Evolutionary conservation across 2,113 vertebrate species (phyloP), one percentile per base, ranked within the genome.

Genomic region (Platycercus adscitus): DNA sequence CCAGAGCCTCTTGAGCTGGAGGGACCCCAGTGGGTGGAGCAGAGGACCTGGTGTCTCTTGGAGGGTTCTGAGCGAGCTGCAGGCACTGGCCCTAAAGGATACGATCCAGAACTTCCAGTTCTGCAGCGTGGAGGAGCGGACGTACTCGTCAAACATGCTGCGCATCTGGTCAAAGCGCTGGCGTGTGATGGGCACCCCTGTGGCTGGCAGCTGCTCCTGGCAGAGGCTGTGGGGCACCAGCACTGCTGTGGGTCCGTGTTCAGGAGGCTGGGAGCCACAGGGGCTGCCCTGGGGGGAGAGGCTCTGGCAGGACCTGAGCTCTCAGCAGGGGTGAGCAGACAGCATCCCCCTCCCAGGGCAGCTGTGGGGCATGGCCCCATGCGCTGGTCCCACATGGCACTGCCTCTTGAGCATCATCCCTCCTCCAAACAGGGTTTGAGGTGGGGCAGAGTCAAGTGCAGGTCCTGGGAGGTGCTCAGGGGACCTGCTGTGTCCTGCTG

Each of bases 71-170:
- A 71, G 35, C 16, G 31, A 87, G 58, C 44, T 91, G 69, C 44
- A n/a, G 39, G 13, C 13, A 4, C 63, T 2, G 23, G 29, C 28
- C 13, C 16, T 33, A 55, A 97, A 99, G 98, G 99, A 99, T 99
- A 99, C 99, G 0, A 99, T 99, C 99, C 99, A 99, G 98, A 99
- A 99, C 97, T 99, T 99, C 99, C 99, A 99, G 97, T 99, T 99
- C 82, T 99, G 99, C 95, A 99, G 97, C 0, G 99, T 99, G 88
- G 99, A 99, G 7, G 97, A 97, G 46, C 97, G 98, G 75, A 99
- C 99, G 0, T 99, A 99, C 81, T 99, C 98, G 0, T 99, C 97
- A 19, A 99, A 99, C 98, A 99, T 99, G 91, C 99, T 98, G 61
- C 99, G 98, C 99, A 99, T 99, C 97, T 98, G 98, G 96, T 99